Percentiles rank a stretch among this genome's conserved stretches.
These are phyloP conservation scores for Zosterops borbonicus DNA, from an alignment of 2,113 vertebrate genomes.

Conservation along the genomic window DNA sequence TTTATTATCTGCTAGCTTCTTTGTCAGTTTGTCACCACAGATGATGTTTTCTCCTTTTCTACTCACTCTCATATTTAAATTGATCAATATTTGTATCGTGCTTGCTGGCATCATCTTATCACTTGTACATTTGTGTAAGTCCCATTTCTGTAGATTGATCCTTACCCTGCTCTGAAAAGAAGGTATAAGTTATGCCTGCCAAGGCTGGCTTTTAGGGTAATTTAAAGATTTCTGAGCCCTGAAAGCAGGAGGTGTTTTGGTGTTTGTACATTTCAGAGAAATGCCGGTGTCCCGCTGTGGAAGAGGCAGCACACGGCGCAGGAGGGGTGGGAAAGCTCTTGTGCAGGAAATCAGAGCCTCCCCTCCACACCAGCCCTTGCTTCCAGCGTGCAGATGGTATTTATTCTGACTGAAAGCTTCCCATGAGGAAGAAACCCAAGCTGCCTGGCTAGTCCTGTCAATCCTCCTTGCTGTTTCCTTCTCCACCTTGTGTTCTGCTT, in stretches of 20 bases:
- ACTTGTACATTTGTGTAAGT: not conserved
- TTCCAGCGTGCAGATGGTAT: not conserved
- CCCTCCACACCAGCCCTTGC: not conserved
- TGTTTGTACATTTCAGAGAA: not conserved
- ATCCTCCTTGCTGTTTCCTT: not conserved
- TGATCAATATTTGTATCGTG: conserved; percentile 37
- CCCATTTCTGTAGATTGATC: conserved; percentile 10
- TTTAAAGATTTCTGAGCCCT: conserved; percentile 49
- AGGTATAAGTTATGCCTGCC: not conserved
- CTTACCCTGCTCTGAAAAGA: conserved; percentile 1
- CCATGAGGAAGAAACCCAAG: not conserved
- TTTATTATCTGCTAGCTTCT: not conserved
- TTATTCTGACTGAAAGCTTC: not conserved
- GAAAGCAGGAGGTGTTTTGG: not conserved
- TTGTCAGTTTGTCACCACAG: not conserved
- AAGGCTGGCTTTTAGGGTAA: conserved; percentile 12
- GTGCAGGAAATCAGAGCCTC: not conserved
- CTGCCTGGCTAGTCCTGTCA: not conserved
- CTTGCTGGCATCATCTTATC: conserved; percentile 1
- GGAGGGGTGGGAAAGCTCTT: not conserved
- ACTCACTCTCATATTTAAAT: conserved; percentile 5
- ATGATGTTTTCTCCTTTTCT: not conserved
- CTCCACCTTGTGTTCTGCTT: not conserved
- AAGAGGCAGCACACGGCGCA: not conserved
- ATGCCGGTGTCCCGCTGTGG: not conserved